A percentile compares a stretch with the other conserved stretches of the same genome.
Evolutionary conservation across 2,888 invertebrate species (phyloP).

Genomic region (Stomorhina lunata): DNA sequence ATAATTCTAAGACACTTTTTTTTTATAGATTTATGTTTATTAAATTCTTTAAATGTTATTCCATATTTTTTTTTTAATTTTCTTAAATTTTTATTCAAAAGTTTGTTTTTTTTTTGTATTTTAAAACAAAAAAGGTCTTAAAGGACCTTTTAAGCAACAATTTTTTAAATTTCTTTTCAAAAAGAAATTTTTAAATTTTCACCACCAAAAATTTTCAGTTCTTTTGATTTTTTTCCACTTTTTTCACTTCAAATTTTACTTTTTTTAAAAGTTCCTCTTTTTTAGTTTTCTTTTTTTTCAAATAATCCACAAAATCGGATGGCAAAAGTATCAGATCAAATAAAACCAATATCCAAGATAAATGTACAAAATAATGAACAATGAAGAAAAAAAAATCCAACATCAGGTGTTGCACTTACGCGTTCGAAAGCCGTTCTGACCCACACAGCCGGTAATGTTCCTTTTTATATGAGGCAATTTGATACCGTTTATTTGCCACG

Average conservation of each 20-base stretch:
- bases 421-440: slow-evolving; percentile 98
- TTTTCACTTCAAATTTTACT: background rate
- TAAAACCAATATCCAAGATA: slow-evolving; percentile 63
- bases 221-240: background rate
- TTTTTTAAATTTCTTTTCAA: too few species aligned
- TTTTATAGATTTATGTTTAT: too few species aligned
- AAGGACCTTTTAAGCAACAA: too few species aligned
- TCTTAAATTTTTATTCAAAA: too few species aligned
- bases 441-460: slow-evolving; percentile 84
- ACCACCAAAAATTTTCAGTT: too few species aligned
- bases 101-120: too few species aligned
- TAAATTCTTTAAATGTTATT: too few species aligned
- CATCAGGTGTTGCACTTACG: slow-evolving; percentile 86
- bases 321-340: background rate
- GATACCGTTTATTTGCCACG: slow-evolving; percentile 78
- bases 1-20: too few species aligned
- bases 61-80: too few species aligned
- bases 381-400: slow-evolving; percentile 70
- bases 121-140: too few species aligned
- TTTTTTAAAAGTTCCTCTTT: background rate
- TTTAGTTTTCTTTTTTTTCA: slow-evolving; percentile 49
- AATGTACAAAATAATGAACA: background rate
- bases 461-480: slow-evolving; percentile 81
- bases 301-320: slow-evolving; percentile 25
- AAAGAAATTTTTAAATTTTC: too few species aligned